Evolutionary conservation across 2,797 vertebrate genomes (phyloP).

Genomic region (Sebastolobus altivelis): DNA sequence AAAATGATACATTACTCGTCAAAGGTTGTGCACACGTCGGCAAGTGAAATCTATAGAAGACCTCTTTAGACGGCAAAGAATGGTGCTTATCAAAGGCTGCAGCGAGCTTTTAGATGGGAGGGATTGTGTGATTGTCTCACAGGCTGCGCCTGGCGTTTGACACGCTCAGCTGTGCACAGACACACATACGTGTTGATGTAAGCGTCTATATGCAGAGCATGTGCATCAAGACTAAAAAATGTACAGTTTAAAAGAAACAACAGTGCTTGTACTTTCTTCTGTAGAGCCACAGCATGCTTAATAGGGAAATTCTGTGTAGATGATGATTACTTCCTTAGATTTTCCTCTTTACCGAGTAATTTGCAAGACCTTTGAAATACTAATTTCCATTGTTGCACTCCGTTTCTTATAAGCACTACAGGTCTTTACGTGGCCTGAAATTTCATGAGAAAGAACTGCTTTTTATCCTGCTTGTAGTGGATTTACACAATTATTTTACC

Average conservation of each 20-base stretch:
- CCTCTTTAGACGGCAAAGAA: slow-evolving; percentile 98
- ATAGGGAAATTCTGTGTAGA: slow-evolving; percentile 34
- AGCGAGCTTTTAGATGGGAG: slow-evolving; percentile 86
- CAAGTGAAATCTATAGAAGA: slow-evolving; percentile 99
- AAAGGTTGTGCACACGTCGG: slow-evolving; percentile 99
- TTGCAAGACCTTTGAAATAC: slow-evolving; percentile 44
- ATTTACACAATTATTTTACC: slow-evolving; percentile 18
- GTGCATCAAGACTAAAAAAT: slow-evolving; percentile 18
- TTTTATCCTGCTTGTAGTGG: background rate
- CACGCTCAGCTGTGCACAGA: slow-evolving; percentile 76
- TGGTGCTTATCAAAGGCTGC: slow-evolving; percentile 96
- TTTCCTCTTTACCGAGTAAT: slow-evolving; percentile 33
- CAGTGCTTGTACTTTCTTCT: slow-evolving; percentile 9
- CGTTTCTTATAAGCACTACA: slow-evolving; percentile 7
- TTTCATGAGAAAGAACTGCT: slow-evolving; percentile 11
- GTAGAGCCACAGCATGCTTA: slow-evolving; percentile 22
- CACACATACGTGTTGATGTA: slow-evolving; percentile 59
- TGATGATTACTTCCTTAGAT: slow-evolving; percentile 41
- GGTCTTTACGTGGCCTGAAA: slow-evolving; percentile 8
- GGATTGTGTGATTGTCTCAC: slow-evolving; percentile 82
- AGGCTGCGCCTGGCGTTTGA: slow-evolving; percentile 75
- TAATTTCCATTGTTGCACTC: slow-evolving; percentile 24
- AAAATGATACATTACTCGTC: slow-evolving; percentile 99
- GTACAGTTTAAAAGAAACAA: slow-evolving; percentile 38
- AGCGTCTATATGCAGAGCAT: slow-evolving; percentile 44